Percentiles rank a stretch among this genome's conserved stretches.
phyloP scores from a whole-genome alignment of 2,888 invertebrate species.

The Labia minor region DNA sequence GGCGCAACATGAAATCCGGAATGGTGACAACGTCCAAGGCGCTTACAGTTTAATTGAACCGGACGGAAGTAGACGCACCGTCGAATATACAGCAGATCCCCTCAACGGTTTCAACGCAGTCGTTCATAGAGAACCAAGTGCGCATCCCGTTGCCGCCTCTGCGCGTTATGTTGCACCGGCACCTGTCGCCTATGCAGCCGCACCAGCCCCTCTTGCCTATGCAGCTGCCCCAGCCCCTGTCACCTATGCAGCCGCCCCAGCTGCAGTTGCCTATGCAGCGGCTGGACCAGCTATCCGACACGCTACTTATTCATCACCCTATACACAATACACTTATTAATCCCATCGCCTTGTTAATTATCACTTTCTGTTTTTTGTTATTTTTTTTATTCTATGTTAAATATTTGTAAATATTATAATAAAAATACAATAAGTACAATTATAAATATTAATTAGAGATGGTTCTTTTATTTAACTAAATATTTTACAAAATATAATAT shows the following conservation, averaged over 20 bases:
- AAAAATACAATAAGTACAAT: too few relatives aligned
- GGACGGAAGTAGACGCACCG: conserved; percentile 16
- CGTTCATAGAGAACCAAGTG: conserved; percentile 18
- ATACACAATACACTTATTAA: neutral
- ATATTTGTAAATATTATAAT: too few relatives aligned
- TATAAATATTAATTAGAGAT: too few relatives aligned
- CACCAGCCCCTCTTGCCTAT: neutral
- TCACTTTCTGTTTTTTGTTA: too few relatives aligned
- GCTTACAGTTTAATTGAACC: conserved; percentile 19
- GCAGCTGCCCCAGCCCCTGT: neutral
- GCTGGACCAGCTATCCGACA: neutral
- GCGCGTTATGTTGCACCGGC: too few relatives aligned
- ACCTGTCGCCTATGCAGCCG: too few relatives aligned
- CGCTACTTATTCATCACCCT: neutral
- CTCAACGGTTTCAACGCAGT: conserved; percentile 20
- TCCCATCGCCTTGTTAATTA: too few relatives aligned
- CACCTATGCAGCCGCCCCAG: neutral
- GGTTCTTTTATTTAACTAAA: too few relatives aligned
- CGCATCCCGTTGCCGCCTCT: conserved; percentile 20
- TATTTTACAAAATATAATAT: too few relatives aligned
- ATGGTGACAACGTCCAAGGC: conserved; percentile 18
- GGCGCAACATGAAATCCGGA: conserved; percentile 20
- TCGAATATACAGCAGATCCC: conserved; percentile 20
- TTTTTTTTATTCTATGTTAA: too few relatives aligned
- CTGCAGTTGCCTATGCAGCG: neutral